A percentile compares a stretch with the other conserved stretches of the same genome.
Conservation (phyloP, 2,888 invertebrate genomes). For the Eremobia ochroleuca region DNA sequence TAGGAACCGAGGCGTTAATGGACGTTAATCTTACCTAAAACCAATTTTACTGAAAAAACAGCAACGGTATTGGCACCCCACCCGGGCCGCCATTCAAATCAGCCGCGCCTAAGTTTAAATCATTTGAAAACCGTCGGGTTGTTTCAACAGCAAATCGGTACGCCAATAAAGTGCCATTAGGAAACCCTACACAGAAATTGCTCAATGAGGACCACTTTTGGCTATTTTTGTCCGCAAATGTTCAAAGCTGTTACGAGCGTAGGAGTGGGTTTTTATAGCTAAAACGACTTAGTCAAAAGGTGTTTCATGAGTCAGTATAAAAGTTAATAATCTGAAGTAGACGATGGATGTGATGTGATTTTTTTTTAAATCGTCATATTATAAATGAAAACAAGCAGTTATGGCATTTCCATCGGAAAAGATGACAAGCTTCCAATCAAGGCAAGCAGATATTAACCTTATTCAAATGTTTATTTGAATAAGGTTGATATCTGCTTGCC, state of each 20-base stretch:
- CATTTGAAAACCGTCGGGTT: conserved; percentile 36
- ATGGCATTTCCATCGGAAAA: background rate
- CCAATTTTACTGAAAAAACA: too few species aligned
- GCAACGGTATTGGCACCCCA: background rate
- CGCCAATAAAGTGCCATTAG: conserved; percentile 68
- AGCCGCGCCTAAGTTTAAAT: conserved; percentile 32
- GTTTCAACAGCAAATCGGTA: conserved; percentile 56
- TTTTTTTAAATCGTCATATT: background rate
- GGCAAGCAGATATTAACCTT: too few species aligned
- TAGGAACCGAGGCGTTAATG: background rate
- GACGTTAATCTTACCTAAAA: background rate
- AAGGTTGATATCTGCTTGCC: too few species aligned
- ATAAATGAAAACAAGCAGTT: too few species aligned
- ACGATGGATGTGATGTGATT: background rate
- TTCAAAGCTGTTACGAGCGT: conserved; percentile 26
- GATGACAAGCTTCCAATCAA: too few species aligned
- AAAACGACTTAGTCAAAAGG: background rate
- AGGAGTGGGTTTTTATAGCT: conserved; percentile 13
- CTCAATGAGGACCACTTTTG: conserved; percentile 61
- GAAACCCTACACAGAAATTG: conserved; percentile 62
- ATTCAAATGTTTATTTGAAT: too few species aligned
- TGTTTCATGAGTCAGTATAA: background rate
- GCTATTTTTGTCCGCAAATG: conserved; percentile 52
- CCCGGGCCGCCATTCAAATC: conserved; percentile 6
- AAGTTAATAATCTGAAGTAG: background rate